phyloP scores from a whole-genome alignment of 2,113 vertebrate genomes.

The Cyphomyrus plagiostoma region DNA sequence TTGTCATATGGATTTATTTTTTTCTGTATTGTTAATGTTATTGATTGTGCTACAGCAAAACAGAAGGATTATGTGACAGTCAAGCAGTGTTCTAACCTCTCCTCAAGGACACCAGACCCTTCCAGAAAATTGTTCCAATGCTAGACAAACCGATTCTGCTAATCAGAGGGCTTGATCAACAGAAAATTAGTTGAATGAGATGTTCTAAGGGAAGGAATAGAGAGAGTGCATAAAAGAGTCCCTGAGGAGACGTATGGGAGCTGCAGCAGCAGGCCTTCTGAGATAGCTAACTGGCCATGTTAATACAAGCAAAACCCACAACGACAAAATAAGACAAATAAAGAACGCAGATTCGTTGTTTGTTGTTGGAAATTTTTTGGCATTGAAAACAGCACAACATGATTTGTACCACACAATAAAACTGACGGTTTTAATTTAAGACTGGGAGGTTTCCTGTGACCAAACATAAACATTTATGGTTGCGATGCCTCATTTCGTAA shows the following conservation, averaged over 20 bases:
- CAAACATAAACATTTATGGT: not conserved
- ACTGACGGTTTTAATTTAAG: not conserved
- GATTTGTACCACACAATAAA: not conserved
- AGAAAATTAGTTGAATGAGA: not conserved
- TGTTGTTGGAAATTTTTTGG: not conserved
- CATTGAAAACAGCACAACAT: not conserved
- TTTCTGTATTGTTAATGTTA: not conserved
- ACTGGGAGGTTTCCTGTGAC: not conserved
- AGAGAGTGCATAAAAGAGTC: not conserved
- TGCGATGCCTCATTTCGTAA: not conserved
- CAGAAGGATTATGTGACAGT: not conserved
- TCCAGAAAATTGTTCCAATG: not conserved
- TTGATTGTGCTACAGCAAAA: not conserved
- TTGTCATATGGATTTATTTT: not conserved
- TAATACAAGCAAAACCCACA: not conserved
- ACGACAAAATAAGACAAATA: not conserved
- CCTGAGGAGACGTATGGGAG: not conserved
- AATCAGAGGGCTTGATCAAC: not conserved
- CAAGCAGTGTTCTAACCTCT: not conserved
- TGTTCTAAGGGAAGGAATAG: not conserved
- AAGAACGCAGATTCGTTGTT: not conserved
- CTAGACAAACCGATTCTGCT: not conserved
- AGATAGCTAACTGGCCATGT: not conserved
- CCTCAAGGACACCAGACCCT: not conserved
- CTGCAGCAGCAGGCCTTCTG: not conserved